phyloP scores from a whole-genome alignment of 2,888 invertebrate genomes.

The Agrenia bidenticulata region DNA sequence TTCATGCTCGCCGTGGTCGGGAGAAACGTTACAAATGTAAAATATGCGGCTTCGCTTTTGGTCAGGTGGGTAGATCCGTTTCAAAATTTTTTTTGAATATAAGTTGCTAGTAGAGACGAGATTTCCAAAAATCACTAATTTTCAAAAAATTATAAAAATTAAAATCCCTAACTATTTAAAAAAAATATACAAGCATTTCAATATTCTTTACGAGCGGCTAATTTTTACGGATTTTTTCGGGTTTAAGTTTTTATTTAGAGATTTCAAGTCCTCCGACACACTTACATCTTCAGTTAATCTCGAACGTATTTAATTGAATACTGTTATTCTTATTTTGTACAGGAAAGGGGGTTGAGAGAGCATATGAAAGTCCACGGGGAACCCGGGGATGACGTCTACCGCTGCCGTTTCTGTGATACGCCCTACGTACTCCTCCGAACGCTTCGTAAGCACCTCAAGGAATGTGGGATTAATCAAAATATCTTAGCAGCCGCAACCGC shows the following conservation, averaged over 20 bases:
- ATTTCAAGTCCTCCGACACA: no score
- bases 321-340: conserved; percentile 61
- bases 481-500: conserved; percentile 61
- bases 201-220: no score
- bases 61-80: conserved; percentile 62
- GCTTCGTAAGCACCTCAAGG: conserved; percentile 99
- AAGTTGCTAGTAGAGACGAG: no score
- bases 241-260: no score
- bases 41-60: conserved; percentile 97
- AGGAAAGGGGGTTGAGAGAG: conserved; percentile 96
- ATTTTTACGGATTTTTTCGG: no score
- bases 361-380: conserved; percentile 99
- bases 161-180: neutral
- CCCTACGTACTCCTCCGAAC: conserved; percentile 99
- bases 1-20: conserved; percentile 97
- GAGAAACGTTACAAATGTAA: conserved; percentile 99
- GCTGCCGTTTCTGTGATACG: conserved; percentile 99
- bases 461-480: conserved; percentile 91
- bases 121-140: no score
- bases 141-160: no score
- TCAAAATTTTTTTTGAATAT: neutral
- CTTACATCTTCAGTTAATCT: no score
- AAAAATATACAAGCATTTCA: neutral
- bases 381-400: conserved; percentile 95
- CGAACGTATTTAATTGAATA: no score